These are phyloP conservation scores for Parnassius glacialis DNA, from an alignment of 2,888 invertebrate species.

Conservation along the genomic window DNA sequence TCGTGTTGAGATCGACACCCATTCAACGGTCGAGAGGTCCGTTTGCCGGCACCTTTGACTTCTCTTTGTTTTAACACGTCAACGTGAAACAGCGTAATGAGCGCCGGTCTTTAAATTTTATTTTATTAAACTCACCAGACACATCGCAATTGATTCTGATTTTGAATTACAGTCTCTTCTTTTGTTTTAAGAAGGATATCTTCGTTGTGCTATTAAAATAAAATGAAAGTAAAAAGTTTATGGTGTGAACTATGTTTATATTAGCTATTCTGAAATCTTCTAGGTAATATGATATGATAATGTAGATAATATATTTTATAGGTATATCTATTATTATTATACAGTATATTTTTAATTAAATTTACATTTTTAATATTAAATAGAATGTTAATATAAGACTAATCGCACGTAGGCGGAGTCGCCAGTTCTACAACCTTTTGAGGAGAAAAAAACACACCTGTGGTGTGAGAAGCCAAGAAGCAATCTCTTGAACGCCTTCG, in stretches of 20 bases:
- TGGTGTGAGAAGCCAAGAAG: constrained; percentile 58
- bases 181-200: background rate
- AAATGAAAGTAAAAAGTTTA: no score
- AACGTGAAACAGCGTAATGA: constrained; percentile 53
- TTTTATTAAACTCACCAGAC: constrained; percentile 17
- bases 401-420: constrained; percentile 59
- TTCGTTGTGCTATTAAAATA: no score
- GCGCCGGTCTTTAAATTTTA: constrained; percentile 31
- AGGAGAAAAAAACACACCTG: constrained; percentile 65
- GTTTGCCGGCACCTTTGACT: constrained; percentile 55
- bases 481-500: constrained; percentile 39
- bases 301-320: no score
- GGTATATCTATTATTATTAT: no score
- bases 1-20: constrained; percentile 61
- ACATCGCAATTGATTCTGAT: background rate
- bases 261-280: no score
- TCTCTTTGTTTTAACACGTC: constrained; percentile 61
- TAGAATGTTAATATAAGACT: constrained; percentile 46
- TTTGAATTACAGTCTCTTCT: background rate
- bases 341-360: no score
- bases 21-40: constrained; percentile 49
- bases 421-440: constrained; percentile 47
- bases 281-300: no score
- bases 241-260: no score
- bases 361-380: no score